Conservation (phyloP, 2,113 vertebrate species). For the Zosterops hypoxanthus region DNA sequence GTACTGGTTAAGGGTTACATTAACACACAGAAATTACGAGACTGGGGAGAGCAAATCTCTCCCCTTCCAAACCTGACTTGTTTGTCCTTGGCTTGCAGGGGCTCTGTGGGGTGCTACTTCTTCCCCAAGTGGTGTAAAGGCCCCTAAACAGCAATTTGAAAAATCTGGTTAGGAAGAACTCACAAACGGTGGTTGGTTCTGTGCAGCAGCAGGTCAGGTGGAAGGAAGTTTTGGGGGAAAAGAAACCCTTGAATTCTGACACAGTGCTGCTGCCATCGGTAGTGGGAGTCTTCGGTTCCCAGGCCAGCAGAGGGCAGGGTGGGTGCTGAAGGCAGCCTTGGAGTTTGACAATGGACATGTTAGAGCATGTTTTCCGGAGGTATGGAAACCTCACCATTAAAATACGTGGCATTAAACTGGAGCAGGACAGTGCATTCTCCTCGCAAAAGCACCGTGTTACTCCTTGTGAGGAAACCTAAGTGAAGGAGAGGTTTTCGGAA, state of each 20-base stretch:
- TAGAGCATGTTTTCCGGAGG: conserved; percentile 75
- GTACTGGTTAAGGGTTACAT: not conserved
- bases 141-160: not conserved
- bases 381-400: conserved; percentile 24
- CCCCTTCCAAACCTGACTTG: not conserved
- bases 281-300: not conserved
- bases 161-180: not conserved
- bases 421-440: not conserved
- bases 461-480: not conserved
- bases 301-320: conserved; percentile 77
- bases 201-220: not conserved
- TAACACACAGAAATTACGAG: fast-evolving
- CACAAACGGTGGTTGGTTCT: not conserved
- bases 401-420: conserved; percentile 16
- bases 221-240: not conserved
- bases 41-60: not conserved
- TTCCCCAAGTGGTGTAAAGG: not conserved
- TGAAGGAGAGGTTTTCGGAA: not conserved
- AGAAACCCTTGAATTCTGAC: fast-evolving
- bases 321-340: not conserved
- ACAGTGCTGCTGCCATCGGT: fast-evolving
- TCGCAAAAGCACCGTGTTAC: not conserved
- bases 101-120: not conserved
- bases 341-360: conserved; percentile 63
- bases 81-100: not conserved